phyloP scores from a whole-genome alignment of 1,140 invertebrate genomes.

The Hyphantria cunea region DNA sequence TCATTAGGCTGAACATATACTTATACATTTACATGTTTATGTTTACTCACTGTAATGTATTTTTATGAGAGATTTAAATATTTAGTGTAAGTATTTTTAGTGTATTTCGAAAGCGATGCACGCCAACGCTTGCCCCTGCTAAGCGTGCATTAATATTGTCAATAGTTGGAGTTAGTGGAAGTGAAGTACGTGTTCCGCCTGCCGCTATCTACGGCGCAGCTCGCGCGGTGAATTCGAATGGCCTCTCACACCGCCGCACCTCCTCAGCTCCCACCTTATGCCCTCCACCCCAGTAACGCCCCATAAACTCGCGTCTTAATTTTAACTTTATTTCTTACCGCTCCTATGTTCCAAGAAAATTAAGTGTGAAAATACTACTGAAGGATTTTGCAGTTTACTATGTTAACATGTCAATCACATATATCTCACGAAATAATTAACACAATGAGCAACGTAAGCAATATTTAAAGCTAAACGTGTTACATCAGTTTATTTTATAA shows the following conservation, averaged over 20 bases:
- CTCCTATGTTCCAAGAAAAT: constrained; percentile 76
- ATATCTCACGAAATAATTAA: constrained; percentile 2
- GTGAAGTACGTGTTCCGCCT: constrained; percentile 79
- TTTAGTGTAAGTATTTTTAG: no score
- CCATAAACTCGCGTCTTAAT: constrained; percentile 81
- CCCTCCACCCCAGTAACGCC: constrained; percentile 70
- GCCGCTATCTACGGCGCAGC: constrained; percentile 77
- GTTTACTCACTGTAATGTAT: no score
- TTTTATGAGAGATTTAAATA: no score
- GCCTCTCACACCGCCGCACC: constrained; percentile 58
- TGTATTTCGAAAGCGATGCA: constrained; percentile 55
- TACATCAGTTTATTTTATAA: no score
- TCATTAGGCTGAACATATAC: no score
- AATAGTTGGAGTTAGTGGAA: constrained; percentile 80
- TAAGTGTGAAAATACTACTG: constrained; percentile 76
- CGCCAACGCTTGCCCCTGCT: constrained; percentile 70
- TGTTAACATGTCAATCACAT: constrained; percentile 33
- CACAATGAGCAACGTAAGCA: background rate
- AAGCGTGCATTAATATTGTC: constrained; percentile 81
- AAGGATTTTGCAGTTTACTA: constrained; percentile 65
- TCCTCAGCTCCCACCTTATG: constrained; percentile 47
- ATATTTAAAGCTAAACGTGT: no score
- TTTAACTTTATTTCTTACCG: constrained; percentile 81
- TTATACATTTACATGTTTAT: no score
- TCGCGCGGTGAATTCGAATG: constrained; percentile 79